phyloP scores from a whole-genome alignment of 2,113 vertebrate species.

The Leuciscus idus region DNA sequence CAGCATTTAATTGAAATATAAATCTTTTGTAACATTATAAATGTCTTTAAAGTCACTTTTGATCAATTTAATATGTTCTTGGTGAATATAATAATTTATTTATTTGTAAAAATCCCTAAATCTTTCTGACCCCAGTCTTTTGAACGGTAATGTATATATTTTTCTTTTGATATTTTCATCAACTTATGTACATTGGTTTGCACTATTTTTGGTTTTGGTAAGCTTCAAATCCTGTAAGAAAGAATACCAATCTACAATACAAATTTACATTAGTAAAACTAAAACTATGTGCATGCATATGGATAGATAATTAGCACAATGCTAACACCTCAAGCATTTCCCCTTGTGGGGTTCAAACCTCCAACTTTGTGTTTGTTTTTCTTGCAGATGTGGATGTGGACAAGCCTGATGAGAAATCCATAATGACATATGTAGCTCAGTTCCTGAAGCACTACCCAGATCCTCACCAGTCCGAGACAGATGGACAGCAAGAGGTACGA shows the following conservation, averaged over 20 bases:
- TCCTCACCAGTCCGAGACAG: conserved; percentile 76
- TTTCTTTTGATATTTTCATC: too few relatives aligned
- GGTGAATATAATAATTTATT: too few relatives aligned
- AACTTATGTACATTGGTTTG: too few relatives aligned
- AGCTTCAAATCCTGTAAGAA: background rate
- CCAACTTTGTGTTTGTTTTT: conserved; percentile 27
- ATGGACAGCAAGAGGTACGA: conserved; percentile 84
- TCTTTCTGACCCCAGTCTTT: too few relatives aligned
- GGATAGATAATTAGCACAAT: background rate
- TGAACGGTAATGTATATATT: too few relatives aligned
- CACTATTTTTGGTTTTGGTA: too few relatives aligned
- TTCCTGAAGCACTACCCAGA: conserved; percentile 95
- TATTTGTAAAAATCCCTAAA: too few relatives aligned
- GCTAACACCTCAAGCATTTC: background rate
- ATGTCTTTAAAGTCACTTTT: too few relatives aligned
- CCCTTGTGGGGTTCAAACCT: background rate
- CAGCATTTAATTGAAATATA: too few relatives aligned
- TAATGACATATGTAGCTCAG: conserved; percentile 98
- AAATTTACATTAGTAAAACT: background rate
- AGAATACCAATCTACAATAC: background rate
- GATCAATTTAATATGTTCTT: too few relatives aligned
- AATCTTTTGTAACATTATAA: too few relatives aligned
- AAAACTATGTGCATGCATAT: background rate
- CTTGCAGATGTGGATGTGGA: conserved; percentile 94
- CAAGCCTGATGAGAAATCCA: conserved; percentile 97